A percentile compares a stretch with the other conserved stretches of the same genome.
phyloP scores from a whole-genome alignment of 2,113 vertebrate genomes.

The Platichthys flesus region DNA sequence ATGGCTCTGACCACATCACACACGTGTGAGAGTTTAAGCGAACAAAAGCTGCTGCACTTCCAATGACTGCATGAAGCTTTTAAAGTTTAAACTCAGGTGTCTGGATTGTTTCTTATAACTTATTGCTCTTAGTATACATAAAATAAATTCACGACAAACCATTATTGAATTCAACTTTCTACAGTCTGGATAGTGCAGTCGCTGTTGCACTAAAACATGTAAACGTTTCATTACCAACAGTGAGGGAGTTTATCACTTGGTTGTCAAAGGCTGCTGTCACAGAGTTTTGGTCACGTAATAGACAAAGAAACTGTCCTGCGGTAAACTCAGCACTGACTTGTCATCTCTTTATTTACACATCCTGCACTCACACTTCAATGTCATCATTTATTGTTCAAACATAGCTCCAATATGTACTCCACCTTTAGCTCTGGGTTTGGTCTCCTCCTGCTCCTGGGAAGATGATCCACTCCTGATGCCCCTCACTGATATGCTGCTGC shows the following conservation, averaged over 20 bases:
- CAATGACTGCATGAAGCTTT: neutral
- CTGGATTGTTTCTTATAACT: no score
- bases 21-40: slow-evolving; percentile 28
- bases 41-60: slow-evolving; percentile 11
- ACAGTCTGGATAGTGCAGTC: no score
- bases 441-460: neutral
- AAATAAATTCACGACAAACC: no score
- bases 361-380: neutral
- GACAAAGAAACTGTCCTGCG: neutral
- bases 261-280: neutral
- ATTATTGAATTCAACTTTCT: no score
- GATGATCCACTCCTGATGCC: neutral
- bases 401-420: neutral
- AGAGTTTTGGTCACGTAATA: neutral
- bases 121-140: no score
- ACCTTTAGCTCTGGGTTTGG: neutral
- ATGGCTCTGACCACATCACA: slow-evolving; percentile 26
- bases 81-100: neutral
- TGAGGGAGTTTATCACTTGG: no score
- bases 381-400: neutral
- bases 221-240: no score
- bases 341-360: neutral
- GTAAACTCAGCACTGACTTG: neutral
- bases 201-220: no score
- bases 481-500: neutral